Base-by-base conservation (phyloP, 2,888 invertebrate species). In the Trisateles emortualis region DNA sequence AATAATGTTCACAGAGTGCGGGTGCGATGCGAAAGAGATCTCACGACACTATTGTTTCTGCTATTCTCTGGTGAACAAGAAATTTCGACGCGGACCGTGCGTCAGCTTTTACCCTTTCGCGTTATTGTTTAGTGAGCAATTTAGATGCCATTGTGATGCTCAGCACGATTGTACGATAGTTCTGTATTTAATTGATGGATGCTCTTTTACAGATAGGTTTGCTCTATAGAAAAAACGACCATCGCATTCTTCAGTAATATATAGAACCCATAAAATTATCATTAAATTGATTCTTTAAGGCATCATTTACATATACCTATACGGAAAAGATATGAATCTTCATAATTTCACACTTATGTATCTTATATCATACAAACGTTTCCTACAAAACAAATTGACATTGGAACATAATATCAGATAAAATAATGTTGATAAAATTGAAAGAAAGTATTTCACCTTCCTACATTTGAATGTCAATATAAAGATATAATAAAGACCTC, bases 31-130 rank as follows among this genome's bases (percentile, higher is more conserved):
- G 81, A 83, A 80, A 79, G 74, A 82, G 81, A 84, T 91, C 90
- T 88, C 90, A 90, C 90, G 90, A 84, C 72, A 80, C 86, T 80
- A 88, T 90, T 91, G 90, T 91, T 84, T 86, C 80, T 79, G 72
- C 67, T 80, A 81, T 86, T 87, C 83, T 79, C 75, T 71, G 76
- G 74, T 68, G 74, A 78, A 83, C 80, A 86, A 87, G 84, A 87
- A 83, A 85, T 83, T 84, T 81, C 78, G 79, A 78, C 68, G 78
- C 79, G 76, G 78, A 78, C 78, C 68, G 79, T 78, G 76, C 78
- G 78, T 78, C 82, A 78, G 80, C 88, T 88, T 87, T 88, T 88
- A 88, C 88, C 84, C 81, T 88, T 84, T 84, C 84, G 79, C 79
- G 78, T 66, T 75, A 74, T 75, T 76, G 81, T 78, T 76, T 57